These are phyloP conservation scores for Nephrotoma flavescens DNA, from an alignment of 2,888 invertebrate species.

Conservation along the genomic window DNA sequence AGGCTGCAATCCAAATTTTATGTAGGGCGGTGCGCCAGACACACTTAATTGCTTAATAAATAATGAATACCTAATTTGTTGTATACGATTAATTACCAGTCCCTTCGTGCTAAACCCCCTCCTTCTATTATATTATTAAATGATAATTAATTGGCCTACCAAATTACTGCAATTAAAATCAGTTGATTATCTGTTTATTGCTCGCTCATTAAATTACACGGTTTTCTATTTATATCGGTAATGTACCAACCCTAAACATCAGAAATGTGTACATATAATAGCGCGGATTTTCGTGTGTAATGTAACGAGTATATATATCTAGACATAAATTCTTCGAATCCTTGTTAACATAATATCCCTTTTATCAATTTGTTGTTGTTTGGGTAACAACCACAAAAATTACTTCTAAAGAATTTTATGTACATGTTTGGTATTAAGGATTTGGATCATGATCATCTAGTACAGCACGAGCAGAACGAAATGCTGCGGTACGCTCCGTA, in stretches of 20 bases:
- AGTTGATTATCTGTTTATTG: not conserved
- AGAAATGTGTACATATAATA: not conserved
- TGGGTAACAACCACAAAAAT: too few species aligned
- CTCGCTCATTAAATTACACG: not conserved
- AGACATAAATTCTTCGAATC: not conserved
- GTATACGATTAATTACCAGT: too few species aligned
- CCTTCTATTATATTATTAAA: not conserved
- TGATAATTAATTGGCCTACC: not conserved
- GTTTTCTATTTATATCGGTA: not conserved
- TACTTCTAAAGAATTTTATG: too few species aligned
- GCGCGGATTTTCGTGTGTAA: not conserved
- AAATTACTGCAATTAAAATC: not conserved
- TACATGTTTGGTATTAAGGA: too few species aligned
- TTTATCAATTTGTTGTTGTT: not conserved
- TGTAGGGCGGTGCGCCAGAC: too few species aligned
- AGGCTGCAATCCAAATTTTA: too few species aligned
- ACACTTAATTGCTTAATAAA: too few species aligned
- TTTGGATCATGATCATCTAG: too few species aligned
- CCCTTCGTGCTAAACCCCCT: too few species aligned
- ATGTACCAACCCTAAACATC: not conserved
- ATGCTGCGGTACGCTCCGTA: too few species aligned
- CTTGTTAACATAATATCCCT: not conserved
- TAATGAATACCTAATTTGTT: too few species aligned
- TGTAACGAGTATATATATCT: not conserved
- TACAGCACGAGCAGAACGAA: too few species aligned